A percentile compares a stretch with the other conserved stretches of the same genome.
phyloP scores from a whole-genome alignment of 1,140 invertebrate species.

The Meloidogyne exigua region DNA sequence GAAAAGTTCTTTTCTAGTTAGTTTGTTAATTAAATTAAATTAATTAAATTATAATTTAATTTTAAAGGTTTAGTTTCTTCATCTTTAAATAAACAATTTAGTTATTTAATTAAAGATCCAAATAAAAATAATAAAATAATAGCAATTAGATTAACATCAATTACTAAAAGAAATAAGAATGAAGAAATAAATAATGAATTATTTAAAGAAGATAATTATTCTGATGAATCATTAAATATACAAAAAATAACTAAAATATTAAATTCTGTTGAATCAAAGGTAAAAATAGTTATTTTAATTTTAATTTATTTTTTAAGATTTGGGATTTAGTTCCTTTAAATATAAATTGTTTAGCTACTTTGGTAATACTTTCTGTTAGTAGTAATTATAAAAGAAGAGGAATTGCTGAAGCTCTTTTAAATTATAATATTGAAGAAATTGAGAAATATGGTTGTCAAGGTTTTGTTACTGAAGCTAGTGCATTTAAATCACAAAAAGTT shows the following conservation, averaged over 20 bases:
- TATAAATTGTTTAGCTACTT: conserved; percentile 27
- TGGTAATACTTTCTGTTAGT: conserved; percentile 39
- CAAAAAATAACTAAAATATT: conserved; percentile 36
- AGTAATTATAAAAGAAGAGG: conserved; percentile 34
- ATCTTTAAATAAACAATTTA: conserved; percentile 14
- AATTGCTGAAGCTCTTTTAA: conserved; percentile 32
- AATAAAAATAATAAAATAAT: conserved; percentile 28
- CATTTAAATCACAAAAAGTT: conserved; percentile 43
- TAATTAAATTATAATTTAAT: conserved; percentile 29
- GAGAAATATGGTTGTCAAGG: conserved; percentile 40
- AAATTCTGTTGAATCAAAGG: conserved; percentile 21
- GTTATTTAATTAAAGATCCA: conserved; percentile 28
- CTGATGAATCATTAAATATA: neutral
- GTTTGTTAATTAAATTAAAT: neutral
- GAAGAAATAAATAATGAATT: conserved; percentile 17
- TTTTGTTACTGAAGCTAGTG: conserved; percentile 43
- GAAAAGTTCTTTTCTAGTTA: conserved; percentile 25
- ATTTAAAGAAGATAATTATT: neutral
- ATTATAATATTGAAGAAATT: conserved; percentile 40
- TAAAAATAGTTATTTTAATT: neutral
- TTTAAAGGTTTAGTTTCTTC: conserved; percentile 27
- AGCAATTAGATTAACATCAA: conserved; percentile 37
- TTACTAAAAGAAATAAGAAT: conserved; percentile 14
- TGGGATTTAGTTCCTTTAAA: conserved; percentile 39
- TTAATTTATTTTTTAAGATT: conserved; percentile 16